Evolutionary conservation across 2,113 vertebrate species (phyloP).

Genomic region (Rhinolophus ferrumequinum): DNA sequence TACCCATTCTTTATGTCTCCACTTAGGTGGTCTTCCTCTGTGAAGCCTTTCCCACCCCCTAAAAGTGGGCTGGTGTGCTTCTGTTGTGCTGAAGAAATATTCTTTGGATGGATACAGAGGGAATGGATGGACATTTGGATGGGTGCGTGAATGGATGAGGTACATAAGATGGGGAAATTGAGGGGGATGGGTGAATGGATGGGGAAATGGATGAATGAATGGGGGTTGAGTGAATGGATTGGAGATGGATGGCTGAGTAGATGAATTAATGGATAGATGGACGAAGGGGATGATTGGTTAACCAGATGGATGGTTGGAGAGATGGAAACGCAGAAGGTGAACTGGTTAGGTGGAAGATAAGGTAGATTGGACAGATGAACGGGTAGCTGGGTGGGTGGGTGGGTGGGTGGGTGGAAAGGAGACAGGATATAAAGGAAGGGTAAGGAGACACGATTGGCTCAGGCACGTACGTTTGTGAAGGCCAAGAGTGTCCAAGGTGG

Average conservation of each 20-base stretch:
- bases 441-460: not conserved
- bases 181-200: not conserved
- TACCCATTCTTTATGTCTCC: not conserved
- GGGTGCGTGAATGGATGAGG: not conserved
- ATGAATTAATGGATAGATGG: not conserved
- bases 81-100: not conserved
- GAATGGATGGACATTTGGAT: not conserved
- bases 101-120: not conserved
- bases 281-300: not conserved
- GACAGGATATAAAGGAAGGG: not conserved
- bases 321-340: not conserved
- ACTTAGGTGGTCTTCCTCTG: not conserved
- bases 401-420: not conserved
- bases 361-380: not conserved
- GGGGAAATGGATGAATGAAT: not conserved
- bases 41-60: not conserved
- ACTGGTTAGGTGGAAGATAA: not conserved
- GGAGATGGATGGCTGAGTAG: not conserved
- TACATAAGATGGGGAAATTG: not conserved
- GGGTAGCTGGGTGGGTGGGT: not conserved
- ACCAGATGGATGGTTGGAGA: not conserved
- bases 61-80: not conserved
- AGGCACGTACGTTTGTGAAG: not conserved
- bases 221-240: not conserved
- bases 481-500: not conserved